A percentile compares a stretch with the other conserved stretches of the same genome.
Conservation (phyloP, 2,888 invertebrate species). For the Mesorhabditis sp. region DNA sequence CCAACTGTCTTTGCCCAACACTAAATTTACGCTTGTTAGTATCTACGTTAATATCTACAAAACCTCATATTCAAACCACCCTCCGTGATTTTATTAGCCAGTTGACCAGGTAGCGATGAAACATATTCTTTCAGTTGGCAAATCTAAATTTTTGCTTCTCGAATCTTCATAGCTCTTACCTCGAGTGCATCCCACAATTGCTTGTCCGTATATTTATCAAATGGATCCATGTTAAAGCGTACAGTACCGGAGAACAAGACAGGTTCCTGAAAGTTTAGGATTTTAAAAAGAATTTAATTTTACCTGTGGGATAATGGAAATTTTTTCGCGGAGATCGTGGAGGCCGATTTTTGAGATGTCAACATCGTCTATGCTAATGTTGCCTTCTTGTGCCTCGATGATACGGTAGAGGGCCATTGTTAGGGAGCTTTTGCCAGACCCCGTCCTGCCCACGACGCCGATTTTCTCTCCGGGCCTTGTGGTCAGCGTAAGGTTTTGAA, state of each 20-base stretch:
- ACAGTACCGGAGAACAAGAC: conserved; percentile 69
- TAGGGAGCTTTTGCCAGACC: conserved; percentile 50
- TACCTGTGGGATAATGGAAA: conserved; percentile 76
- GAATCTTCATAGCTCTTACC: conserved; percentile 8
- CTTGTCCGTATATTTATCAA: conserved; percentile 73
- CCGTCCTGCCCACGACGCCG: conserved; percentile 59
- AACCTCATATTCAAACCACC: conserved; percentile 78
- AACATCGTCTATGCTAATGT: conserved; percentile 43
- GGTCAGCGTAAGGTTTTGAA: conserved; percentile 73
- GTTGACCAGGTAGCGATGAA: conserved; percentile 69
- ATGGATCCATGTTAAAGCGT: conserved; percentile 88
- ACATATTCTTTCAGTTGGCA: conserved; percentile 84
- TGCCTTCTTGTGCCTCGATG: conserved; percentile 40
- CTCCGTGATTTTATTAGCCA: conserved; percentile 79
- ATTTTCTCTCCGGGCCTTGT: conserved; percentile 68
- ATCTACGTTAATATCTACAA: conserved; percentile 7
- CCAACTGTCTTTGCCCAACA: conserved; percentile 63
- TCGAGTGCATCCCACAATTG: conserved; percentile 83
- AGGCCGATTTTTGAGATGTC: conserved; percentile 74
- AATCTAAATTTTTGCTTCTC: conserved; percentile 59
- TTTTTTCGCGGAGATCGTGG: conserved; percentile 76
- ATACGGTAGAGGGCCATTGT: conserved; percentile 50
- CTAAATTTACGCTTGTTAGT: conserved; percentile 43
- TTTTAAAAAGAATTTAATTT: neutral
- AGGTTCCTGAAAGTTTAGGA: conserved; percentile 35